A percentile compares a stretch with the other conserved stretches of the same genome.
Evolutionary conservation across 2,888 invertebrate genomes (phyloP).

Genomic region (Augiades crinisus): DNA sequence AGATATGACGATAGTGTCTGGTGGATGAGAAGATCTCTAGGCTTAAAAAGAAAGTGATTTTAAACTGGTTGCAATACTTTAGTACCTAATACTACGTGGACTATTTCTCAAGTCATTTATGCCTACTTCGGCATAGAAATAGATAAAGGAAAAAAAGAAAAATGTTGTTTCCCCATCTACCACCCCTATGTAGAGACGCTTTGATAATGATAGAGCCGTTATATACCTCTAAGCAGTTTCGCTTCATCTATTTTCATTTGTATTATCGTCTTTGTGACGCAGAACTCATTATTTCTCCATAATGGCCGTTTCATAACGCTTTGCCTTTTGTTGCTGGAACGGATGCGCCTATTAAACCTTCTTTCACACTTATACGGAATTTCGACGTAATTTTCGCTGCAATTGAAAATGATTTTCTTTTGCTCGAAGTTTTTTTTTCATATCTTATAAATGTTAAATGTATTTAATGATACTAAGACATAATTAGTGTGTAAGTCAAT

Average conservation of each 20-base stretch:
- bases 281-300: constrained; percentile 22
- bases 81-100: too few relatives aligned
- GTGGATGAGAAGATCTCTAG: too few relatives aligned
- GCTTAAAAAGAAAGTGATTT: too few relatives aligned
- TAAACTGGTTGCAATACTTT: too few relatives aligned
- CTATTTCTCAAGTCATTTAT: too few relatives aligned
- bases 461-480: too few relatives aligned
- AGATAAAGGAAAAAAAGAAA: neutral
- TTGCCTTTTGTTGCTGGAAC: constrained; percentile 10
- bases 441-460: neutral
- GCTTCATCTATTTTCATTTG: constrained; percentile 23
- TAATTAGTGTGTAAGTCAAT: too few relatives aligned
- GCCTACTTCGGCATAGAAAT: too few relatives aligned
- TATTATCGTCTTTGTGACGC: constrained; percentile 10
- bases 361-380: constrained; percentile 26
- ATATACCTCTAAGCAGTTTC: constrained; percentile 23
- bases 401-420: constrained; percentile 1
- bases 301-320: constrained; percentile 6
- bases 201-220: constrained; percentile 9
- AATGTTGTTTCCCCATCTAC: neutral
- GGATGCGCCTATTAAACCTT: constrained; percentile 24
- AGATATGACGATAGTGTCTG: too few relatives aligned
- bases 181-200: neutral
- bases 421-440: neutral
- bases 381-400: constrained; percentile 14